Conservation (phyloP, 2,797 vertebrate genomes). For the Cyprinella venusta region DNA sequence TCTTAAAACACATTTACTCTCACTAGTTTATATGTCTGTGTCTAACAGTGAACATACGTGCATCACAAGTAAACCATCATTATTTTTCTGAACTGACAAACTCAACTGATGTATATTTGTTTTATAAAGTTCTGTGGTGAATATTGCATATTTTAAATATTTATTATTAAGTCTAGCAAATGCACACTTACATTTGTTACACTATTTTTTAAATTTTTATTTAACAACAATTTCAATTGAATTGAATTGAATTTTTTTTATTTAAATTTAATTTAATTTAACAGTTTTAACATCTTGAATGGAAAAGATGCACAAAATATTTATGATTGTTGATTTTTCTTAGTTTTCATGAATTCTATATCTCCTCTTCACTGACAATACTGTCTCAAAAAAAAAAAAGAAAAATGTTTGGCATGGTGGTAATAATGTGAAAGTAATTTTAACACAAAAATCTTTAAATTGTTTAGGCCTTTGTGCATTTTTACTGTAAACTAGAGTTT, state of each 20-base stretch:
- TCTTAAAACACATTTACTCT: neutral
- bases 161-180: no score
- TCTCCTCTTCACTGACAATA: neutral
- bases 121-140: no score
- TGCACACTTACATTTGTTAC: no score
- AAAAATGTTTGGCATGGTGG: neutral
- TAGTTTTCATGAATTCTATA: neutral
- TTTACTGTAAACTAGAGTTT: neutral
- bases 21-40: neutral
- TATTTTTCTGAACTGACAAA: no score
- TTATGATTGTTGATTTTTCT: neutral
- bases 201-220: no score
- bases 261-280: no score
- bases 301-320: neutral
- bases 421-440: neutral
- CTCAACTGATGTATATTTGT: no score
- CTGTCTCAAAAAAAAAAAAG: neutral
- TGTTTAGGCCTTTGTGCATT: neutral
- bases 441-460: neutral
- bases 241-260: no score
- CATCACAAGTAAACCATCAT: neutral
- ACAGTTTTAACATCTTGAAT: no score
- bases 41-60: neutral
- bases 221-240: no score
- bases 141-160: no score